Evolutionary conservation across 2,888 invertebrate species (phyloP).

Genomic region (Pseudococcus viburni): DNA sequence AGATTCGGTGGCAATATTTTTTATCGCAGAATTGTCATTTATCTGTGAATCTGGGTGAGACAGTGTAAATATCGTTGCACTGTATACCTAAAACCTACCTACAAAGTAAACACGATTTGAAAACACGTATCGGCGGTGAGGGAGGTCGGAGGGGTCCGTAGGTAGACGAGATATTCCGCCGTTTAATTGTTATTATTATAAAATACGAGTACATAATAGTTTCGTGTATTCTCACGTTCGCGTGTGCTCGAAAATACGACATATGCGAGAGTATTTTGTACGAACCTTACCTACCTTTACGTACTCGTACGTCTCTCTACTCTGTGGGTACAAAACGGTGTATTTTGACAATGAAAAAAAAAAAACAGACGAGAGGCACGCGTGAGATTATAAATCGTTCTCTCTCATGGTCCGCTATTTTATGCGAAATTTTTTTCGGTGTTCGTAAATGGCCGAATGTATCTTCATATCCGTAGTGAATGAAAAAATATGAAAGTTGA

Average conservation of each 20-base stretch:
- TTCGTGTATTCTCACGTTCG: neutral
- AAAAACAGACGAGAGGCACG: neutral
- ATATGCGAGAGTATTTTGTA: neutral
- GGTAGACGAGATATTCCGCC: neutral
- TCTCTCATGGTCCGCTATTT: no score
- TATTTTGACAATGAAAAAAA: conserved; percentile 1
- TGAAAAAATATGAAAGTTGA: neutral
- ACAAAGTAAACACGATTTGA: neutral
- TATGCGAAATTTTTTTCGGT: neutral
- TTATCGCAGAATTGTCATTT: neutral
- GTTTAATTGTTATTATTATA: neutral
- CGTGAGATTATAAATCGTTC: neutral
- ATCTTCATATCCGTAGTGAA: conserved; percentile 13
- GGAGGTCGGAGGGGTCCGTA: neutral
- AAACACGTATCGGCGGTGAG: neutral
- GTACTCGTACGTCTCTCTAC: neutral
- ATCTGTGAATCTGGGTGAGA: neutral
- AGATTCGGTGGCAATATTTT: neutral
- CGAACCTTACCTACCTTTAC: neutral
- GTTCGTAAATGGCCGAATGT: neutral
- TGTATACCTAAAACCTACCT: no score
- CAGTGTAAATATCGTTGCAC: neutral
- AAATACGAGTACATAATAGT: neutral
- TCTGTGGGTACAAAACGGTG: no score
- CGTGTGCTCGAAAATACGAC: neutral